Percentiles rank a stretch among this genome's conserved stretches.
These are phyloP conservation scores for Popillia japonica DNA, from an alignment of 1,140 invertebrate genomes.

Conservation along the genomic window DNA sequence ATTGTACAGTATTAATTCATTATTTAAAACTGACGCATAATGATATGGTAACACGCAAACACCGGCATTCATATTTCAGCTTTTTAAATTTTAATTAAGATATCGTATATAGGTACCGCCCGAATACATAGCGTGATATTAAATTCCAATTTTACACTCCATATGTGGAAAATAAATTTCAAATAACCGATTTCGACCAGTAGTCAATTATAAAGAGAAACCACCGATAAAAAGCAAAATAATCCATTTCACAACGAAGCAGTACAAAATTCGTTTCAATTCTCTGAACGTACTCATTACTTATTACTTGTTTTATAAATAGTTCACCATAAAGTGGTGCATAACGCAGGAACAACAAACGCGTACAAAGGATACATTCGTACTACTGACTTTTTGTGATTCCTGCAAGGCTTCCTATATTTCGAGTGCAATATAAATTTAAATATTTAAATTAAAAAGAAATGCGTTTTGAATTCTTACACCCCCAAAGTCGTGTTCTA, in stretches of 20 bases:
- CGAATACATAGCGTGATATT: not conserved
- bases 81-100: slow-evolving; percentile 8
- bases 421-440: too few relatives aligned
- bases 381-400: too few relatives aligned
- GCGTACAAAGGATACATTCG: too few relatives aligned
- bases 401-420: too few relatives aligned
- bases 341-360: too few relatives aligned
- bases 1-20: slow-evolving; percentile 10
- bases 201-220: not conserved
- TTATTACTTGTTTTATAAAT: too few relatives aligned
- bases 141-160: not conserved
- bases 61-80: not conserved
- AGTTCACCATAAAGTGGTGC: too few relatives aligned
- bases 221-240: not conserved
- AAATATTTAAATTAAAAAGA: too few relatives aligned
- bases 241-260: not conserved
- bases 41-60: not conserved
- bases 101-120: not conserved
- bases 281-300: too few relatives aligned
- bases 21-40: slow-evolving; percentile 8
- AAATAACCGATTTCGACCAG: not conserved
- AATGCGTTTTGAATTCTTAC: too few relatives aligned
- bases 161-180: not conserved
- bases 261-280: too few relatives aligned
- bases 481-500: too few relatives aligned